Evolutionary conservation across 2,113 vertebrate genomes (phyloP).

Genomic region (Stegostoma tigrinum): DNA sequence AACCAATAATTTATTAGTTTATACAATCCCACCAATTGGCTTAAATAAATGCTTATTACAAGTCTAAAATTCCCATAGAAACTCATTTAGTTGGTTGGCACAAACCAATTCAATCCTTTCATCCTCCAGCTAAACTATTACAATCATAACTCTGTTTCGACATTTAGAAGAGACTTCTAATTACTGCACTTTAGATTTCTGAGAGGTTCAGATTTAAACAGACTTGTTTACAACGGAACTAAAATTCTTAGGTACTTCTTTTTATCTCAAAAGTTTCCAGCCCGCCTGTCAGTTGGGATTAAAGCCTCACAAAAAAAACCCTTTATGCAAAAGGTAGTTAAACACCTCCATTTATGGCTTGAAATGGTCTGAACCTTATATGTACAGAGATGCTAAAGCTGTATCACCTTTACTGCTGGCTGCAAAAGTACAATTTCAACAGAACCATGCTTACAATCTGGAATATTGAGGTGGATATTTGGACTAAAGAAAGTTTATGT

Average conservation of each 20-base stretch:
- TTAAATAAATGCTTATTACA: slow-evolving; percentile 63
- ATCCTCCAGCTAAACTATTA: slow-evolving; percentile 64
- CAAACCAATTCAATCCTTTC: slow-evolving; percentile 64
- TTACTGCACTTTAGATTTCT: slow-evolving; percentile 53
- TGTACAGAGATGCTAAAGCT: background rate
- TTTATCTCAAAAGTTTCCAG: background rate
- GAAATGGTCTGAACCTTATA: background rate
- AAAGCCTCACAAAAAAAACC: background rate
- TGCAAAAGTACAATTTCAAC: background rate
- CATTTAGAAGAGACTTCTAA: slow-evolving; percentile 66
- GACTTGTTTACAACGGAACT: slow-evolving; percentile 31
- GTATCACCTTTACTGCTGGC: background rate
- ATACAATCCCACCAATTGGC: slow-evolving; percentile 63
- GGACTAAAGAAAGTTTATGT: background rate
- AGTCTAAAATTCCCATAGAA: slow-evolving; percentile 68
- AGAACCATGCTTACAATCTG: background rate
- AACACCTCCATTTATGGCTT: background rate
- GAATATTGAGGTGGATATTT: background rate
- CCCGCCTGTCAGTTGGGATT: background rate
- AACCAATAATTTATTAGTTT: slow-evolving; percentile 61
- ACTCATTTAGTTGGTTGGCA: slow-evolving; percentile 66
- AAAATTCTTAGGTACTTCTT: background rate
- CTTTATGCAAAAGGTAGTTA: background rate
- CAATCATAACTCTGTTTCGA: slow-evolving; percentile 62
- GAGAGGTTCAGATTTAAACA: slow-evolving; percentile 61